These are phyloP conservation scores for Heliconius ethilla DNA, from an alignment of 2,888 invertebrate species.

Conservation along the genomic window DNA sequence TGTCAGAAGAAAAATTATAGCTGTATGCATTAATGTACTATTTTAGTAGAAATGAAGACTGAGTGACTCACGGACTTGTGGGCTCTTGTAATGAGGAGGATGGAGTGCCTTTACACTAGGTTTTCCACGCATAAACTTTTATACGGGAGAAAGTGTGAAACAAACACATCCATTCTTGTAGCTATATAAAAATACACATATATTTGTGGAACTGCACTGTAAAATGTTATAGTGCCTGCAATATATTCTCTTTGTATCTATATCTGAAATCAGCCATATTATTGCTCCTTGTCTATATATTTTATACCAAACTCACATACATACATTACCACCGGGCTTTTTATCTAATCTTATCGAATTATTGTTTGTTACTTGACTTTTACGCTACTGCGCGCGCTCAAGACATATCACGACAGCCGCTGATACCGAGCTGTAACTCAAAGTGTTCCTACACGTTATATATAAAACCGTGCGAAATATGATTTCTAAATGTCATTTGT, in stretches of 20 bases:
- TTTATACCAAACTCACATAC: conserved; percentile 14
- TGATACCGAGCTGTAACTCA: conserved; percentile 32
- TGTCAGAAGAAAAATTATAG: neutral
- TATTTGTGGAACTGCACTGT: too few relatives aligned
- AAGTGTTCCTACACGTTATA: neutral
- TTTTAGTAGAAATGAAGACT: too few relatives aligned
- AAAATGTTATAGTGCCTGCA: neutral
- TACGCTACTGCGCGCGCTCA: conserved; percentile 42
- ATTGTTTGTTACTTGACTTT: conserved; percentile 38
- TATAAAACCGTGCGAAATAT: neutral
- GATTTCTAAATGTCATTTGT: conserved; percentile 12
- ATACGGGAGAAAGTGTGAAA: too few relatives aligned
- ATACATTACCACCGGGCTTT: neutral
- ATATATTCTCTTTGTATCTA: neutral
- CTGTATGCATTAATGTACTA: too few relatives aligned
- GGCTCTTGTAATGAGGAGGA: neutral
- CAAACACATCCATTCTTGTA: too few relatives aligned
- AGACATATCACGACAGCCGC: conserved; percentile 40
- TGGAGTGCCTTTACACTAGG: too few relatives aligned
- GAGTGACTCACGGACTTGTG: neutral
- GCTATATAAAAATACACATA: too few relatives aligned
- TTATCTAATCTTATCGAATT: conserved; percentile 35
- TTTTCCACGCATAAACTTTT: too few relatives aligned
- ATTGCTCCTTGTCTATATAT: conserved; percentile 12
- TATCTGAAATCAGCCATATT: neutral